phyloP scores from a whole-genome alignment of 2,113 vertebrate species.

The Marmota flaviventris region DNA sequence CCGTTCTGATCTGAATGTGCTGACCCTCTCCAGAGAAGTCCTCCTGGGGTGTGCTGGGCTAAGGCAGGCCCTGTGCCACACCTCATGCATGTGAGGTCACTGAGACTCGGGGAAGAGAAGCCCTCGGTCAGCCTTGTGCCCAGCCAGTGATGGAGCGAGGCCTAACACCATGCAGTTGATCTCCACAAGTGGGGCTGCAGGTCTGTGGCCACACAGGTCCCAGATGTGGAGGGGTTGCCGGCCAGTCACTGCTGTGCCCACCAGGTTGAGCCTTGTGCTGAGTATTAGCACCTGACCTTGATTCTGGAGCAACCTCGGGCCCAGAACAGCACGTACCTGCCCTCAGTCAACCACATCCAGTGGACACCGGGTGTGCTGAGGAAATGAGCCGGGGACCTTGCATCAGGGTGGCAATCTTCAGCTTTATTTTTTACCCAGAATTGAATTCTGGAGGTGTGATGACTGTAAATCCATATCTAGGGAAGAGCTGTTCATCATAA shows the following conservation, averaged over 20 bases:
- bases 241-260: fast-evolving
- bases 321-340: neutral
- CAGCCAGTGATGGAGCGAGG: neutral
- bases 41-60: neutral
- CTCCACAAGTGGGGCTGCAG: neutral
- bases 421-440: neutral
- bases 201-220: neutral
- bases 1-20: neutral
- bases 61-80: neutral
- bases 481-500: neutral
- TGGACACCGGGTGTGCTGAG: too few relatives aligned
- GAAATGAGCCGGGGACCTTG: neutral
- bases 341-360: neutral
- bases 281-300: fast-evolving
- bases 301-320: neutral
- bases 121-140: fast-evolving
- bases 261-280: neutral
- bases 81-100: too few relatives aligned
- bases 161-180: neutral
- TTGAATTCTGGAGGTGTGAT: neutral
- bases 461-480: neutral
- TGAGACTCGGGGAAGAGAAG: neutral
- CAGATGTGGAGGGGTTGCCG: neutral
- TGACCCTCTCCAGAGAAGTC: neutral
- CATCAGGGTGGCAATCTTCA: neutral